phyloP scores from a whole-genome alignment of 2,113 vertebrate species.

The Vulpes ferrilata region DNA sequence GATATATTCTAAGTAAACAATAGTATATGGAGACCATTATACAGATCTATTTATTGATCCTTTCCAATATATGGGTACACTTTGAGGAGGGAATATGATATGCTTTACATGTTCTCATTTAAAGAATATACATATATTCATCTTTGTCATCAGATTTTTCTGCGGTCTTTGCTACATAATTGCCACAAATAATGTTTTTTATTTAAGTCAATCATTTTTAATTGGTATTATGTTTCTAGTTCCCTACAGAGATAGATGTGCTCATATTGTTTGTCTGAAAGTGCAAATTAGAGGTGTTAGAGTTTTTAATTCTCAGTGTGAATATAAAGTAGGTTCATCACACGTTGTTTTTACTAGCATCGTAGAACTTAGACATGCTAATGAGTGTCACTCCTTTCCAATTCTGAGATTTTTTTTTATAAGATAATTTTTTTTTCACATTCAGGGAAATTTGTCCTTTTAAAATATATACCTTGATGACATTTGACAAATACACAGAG shows the following conservation, averaged over 20 bases:
- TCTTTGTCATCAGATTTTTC: constrained; percentile 43
- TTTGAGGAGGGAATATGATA: neutral
- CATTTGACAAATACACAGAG: neutral
- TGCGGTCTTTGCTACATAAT: constrained; percentile 16
- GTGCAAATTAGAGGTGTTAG: neutral
- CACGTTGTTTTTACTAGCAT: neutral
- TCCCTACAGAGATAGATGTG: constrained; percentile 1
- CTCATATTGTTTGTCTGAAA: constrained; percentile 26
- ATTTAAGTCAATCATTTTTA: constrained; percentile 46
- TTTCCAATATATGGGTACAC: neutral
- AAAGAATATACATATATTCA: neutral
- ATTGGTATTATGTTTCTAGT: neutral
- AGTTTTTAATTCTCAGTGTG: constrained; percentile 42
- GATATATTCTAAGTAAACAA: neutral
- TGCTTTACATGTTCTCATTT: neutral
- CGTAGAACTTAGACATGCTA: neutral
- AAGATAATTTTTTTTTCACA: constrained; percentile 8
- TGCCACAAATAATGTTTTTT: constrained; percentile 42
- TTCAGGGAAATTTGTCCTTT: neutral
- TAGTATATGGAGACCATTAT: neutral
- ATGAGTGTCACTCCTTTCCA: neutral
- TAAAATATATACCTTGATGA: neutral
- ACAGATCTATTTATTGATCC: neutral
- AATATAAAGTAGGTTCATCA: neutral
- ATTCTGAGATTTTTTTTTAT: constrained; percentile 10